Conservation (phyloP, 2,113 vertebrate species). For the Saguinus imperator region DNA sequence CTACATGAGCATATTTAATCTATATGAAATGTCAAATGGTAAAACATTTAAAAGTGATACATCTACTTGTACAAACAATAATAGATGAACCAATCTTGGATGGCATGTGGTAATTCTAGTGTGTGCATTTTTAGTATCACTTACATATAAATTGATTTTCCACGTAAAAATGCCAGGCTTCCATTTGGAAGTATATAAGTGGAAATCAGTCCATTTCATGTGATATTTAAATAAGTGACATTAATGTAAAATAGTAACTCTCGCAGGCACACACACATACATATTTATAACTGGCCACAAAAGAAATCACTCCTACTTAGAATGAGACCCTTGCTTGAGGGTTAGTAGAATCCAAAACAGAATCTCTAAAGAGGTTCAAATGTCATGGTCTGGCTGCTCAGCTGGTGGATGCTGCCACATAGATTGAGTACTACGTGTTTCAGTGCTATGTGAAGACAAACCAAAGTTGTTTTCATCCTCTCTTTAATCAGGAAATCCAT, state of each 20-base stretch:
- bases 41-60: neutral
- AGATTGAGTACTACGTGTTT: neutral
- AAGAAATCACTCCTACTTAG: neutral
- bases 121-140: neutral
- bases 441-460: neutral
- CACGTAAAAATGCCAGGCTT: neutral
- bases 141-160: neutral
- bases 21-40: neutral
- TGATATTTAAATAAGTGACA: neutral
- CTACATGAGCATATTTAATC: neutral
- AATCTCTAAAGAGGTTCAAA: neutral
- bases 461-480: neutral
- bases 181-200: neutral
- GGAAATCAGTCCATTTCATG: neutral
- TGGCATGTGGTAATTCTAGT: neutral
- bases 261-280: neutral
- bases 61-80: neutral
- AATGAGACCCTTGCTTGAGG: neutral
- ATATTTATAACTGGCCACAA: neutral
- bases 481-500: neutral
- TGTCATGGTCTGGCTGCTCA: neutral
- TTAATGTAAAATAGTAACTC: neutral
- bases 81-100: neutral
- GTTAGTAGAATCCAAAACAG: neutral
- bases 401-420: neutral